A percentile compares a stretch with the other conserved stretches of the same genome.
Conservation (phyloP, 2,113 vertebrate species). For the Cepphus grylle region DNA sequence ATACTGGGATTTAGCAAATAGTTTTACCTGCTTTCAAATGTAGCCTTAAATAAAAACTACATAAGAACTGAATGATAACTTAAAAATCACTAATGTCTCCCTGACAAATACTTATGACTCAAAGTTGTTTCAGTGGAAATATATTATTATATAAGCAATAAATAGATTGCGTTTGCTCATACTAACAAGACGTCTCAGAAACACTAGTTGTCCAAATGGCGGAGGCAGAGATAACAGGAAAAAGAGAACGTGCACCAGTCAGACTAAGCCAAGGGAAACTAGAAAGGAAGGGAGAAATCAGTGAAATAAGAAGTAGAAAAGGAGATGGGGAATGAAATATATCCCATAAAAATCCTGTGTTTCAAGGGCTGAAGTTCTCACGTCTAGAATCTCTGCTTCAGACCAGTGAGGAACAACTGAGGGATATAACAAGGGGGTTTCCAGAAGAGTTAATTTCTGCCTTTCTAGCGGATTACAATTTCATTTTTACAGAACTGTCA, state of each 20-base stretch:
- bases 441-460: slow-evolving; percentile 14
- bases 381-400: neutral
- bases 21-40: neutral
- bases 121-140: neutral
- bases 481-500: slow-evolving; percentile 57
- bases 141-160: neutral
- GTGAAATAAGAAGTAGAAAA: neutral
- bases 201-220: neutral
- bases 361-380: neutral
- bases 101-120: neutral
- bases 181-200: neutral
- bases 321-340: neutral
- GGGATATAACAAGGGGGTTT: neutral
- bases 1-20: neutral
- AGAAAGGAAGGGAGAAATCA: neutral
- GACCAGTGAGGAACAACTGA: neutral
- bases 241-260: neutral
- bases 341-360: neutral
- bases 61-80: neutral
- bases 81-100: neutral
- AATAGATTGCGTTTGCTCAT: neutral
- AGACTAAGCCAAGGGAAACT: neutral
- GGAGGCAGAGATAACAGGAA: neutral
- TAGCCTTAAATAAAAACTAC: neutral
- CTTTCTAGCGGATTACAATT: slow-evolving; percentile 32